Conservation (phyloP, 2,113 vertebrate genomes). For the Phocoena phocoena region DNA sequence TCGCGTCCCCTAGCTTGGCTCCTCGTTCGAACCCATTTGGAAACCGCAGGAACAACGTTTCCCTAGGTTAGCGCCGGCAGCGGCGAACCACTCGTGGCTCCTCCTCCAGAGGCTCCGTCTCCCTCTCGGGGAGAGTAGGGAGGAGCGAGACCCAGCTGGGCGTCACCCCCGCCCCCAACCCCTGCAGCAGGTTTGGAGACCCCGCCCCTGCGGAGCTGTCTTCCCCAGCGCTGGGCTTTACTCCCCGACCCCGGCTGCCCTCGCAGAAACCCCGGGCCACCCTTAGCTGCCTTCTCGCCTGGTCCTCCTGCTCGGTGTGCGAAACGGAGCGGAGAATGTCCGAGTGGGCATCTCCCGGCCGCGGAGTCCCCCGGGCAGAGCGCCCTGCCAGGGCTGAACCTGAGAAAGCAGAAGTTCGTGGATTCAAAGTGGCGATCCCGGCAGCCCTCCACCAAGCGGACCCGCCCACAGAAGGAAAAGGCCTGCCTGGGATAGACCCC, state of each 20-base stretch:
- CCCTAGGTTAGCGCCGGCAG: neutral
- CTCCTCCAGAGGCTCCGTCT: neutral
- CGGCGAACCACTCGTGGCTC: too few species aligned
- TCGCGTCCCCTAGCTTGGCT: neutral
- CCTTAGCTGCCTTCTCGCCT: neutral
- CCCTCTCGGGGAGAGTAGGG: fast-evolving
- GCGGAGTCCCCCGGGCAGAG: fast-evolving
- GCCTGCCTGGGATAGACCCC: neutral
- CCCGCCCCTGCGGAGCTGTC: fast-evolving
- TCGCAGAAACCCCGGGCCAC: neutral
- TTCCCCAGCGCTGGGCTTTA: neutral
- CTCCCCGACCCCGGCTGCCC: neutral
- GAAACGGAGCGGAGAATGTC: neutral
- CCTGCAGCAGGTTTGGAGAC: neutral
- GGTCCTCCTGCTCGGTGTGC: neutral
- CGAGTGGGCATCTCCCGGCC: neutral
- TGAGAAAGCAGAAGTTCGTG: neutral
- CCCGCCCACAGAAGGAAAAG: fast-evolving
- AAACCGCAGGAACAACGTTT: neutral
- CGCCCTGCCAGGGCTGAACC: neutral
- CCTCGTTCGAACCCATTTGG: neutral
- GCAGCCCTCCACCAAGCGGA: neutral
- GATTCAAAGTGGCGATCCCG: neutral
- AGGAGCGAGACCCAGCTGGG: fast-evolving
- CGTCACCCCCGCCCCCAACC: too few species aligned